phyloP scores from a whole-genome alignment of 2,888 invertebrate species.

The Pristionchus fissidentatus region DNA sequence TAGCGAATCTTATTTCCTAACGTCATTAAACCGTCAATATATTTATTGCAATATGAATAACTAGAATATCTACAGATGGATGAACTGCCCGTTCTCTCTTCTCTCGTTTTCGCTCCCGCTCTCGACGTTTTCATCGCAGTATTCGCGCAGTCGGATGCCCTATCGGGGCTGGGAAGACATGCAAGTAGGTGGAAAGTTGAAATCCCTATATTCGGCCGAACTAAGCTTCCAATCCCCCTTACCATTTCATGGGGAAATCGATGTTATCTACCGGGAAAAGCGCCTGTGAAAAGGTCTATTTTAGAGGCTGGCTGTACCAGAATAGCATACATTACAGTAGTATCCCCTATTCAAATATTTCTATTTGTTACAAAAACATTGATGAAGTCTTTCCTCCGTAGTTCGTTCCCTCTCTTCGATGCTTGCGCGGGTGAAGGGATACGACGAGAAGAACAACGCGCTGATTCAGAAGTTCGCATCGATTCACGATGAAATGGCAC shows the following conservation, averaged over 20 bases:
- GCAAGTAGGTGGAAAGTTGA: neutral
- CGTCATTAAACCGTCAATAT: too few relatives aligned
- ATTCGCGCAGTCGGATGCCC: conserved; percentile 35
- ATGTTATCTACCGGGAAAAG: too few relatives aligned
- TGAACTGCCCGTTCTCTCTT: conserved; percentile 11
- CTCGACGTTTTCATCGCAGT: conserved; percentile 40
- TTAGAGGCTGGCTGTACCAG: too few relatives aligned
- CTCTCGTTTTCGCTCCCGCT: conserved; percentile 29
- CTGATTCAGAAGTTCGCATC: conserved; percentile 24
- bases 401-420: conserved; percentile 32
- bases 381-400: neutral
- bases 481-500: conserved; percentile 39
- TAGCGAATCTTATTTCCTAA: too few relatives aligned
- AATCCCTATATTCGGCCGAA: too few relatives aligned
- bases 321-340: too few relatives aligned
- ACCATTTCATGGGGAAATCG: too few relatives aligned
- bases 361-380: too few relatives aligned
- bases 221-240: too few relatives aligned
- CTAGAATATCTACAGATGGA: neutral
- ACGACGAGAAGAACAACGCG: conserved; percentile 7
- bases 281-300: too few relatives aligned
- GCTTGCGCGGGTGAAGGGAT: conserved; percentile 7
- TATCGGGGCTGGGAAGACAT: neutral
- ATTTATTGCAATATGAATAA: too few relatives aligned
- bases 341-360: too few relatives aligned